phyloP scores from a whole-genome alignment of 2,113 vertebrate genomes.

The Syngnathus scovelli region DNA sequence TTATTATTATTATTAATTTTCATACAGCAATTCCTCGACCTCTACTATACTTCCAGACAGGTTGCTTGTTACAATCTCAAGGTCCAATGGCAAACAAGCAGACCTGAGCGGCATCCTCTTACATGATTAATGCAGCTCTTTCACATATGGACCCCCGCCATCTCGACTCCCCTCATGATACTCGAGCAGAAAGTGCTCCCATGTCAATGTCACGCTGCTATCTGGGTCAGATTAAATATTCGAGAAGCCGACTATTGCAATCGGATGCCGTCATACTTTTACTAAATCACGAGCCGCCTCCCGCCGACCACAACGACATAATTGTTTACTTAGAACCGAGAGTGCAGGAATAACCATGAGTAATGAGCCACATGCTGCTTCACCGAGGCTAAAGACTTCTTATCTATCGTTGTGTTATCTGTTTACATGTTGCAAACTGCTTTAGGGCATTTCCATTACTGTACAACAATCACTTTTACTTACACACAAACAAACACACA shows the following conservation, averaged over 20 bases:
- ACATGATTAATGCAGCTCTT: slow-evolving; percentile 54
- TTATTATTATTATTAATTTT: no score
- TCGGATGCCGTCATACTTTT: neutral
- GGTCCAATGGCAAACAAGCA: neutral
- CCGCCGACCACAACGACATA: neutral
- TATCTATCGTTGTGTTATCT: neutral
- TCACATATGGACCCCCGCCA: slow-evolving; percentile 40
- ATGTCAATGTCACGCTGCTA: slow-evolving; percentile 56
- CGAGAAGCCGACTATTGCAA: slow-evolving; percentile 4
- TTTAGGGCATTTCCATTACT: neutral
- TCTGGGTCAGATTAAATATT: slow-evolving; percentile 39
- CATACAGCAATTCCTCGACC: no score
- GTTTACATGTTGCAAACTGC: neutral
- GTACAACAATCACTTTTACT: neutral
- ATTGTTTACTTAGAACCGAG: neutral
- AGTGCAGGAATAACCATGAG: neutral
- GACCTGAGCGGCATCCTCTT: slow-evolving; percentile 31
- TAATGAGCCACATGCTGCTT: neutral
- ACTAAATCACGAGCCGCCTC: neutral
- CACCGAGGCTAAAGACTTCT: neutral
- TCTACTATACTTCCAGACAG: neutral
- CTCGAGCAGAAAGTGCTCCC: slow-evolving; percentile 42
- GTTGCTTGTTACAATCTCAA: neutral
- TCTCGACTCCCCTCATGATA: slow-evolving; percentile 7
- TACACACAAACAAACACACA: neutral